Evolutionary conservation across 1,140 invertebrate genomes (phyloP).

Genomic region (Diorhabda elongata): DNA sequence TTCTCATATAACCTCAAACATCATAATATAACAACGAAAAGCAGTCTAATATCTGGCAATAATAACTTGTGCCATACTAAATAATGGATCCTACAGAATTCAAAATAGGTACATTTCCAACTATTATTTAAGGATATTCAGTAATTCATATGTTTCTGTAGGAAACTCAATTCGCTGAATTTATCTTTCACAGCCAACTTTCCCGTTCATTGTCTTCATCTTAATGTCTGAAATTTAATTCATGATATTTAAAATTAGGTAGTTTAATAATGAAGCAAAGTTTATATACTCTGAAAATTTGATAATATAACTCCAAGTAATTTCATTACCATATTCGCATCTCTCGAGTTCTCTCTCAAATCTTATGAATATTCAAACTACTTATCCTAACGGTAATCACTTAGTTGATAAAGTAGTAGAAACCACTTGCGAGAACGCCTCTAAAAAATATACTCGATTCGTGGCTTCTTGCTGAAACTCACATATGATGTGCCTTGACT

Average conservation of each 20-base stretch:
- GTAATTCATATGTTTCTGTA: background rate
- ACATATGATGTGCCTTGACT: too few relatives aligned
- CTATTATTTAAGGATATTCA: background rate
- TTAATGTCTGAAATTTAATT: slow-evolving; percentile 25
- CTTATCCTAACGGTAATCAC: slow-evolving; percentile 34
- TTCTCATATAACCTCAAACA: too few relatives aligned
- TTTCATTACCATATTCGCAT: slow-evolving; percentile 42
- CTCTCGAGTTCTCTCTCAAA: slow-evolving; percentile 30
- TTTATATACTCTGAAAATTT: slow-evolving; percentile 38
- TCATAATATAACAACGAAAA: too few relatives aligned
- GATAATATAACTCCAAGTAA: slow-evolving; percentile 41
- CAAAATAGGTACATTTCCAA: too few relatives aligned
- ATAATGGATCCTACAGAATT: too few relatives aligned
- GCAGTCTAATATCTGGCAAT: too few relatives aligned
- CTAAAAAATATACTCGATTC: slow-evolving; percentile 22
- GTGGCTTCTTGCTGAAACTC: too few relatives aligned
- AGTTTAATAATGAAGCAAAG: slow-evolving; percentile 35
- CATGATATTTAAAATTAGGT: slow-evolving; percentile 32
- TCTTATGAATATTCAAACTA: slow-evolving; percentile 42
- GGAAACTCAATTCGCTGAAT: background rate
- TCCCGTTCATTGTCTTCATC: slow-evolving; percentile 15
- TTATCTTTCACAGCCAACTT: slow-evolving; percentile 8
- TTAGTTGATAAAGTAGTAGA: slow-evolving; percentile 26
- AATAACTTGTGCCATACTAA: too few relatives aligned
- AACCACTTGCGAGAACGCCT: slow-evolving; percentile 26